Evolutionary conservation across 2,888 invertebrate species (phyloP), one percentile per base, ranked within the genome.

Genomic region (Hirtodrosophila histrioides): DNA sequence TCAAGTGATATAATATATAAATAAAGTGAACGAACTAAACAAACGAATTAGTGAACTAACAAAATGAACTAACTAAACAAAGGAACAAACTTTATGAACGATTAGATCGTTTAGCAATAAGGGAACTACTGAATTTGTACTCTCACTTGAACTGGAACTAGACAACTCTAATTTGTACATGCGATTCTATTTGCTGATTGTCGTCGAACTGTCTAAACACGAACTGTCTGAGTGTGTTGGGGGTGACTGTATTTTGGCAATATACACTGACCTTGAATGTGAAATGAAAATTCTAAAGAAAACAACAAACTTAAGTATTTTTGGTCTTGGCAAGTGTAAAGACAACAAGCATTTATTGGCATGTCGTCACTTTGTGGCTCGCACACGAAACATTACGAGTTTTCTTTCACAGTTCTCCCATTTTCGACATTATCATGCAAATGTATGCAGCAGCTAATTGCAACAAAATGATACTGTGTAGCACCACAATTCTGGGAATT

Each of bases 251-350:
- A 17, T 17, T 17, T 76, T 71, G 71, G 77, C 27, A 4, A 27
- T 6, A 27, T 77, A 49, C 1, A 27, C 27, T 27, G 27, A 27
- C 27, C 81, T 78, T 78, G 73, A 72, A 76, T 63, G 62, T 76
- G 81, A 80, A 77, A 77, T 72, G 81, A 80, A 78, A 78, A 76
- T 79, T 71, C 67, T 39, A 61, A 50, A 50, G 48, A 53, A 76
- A 76, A 46, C 36, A 37, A 48, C 40, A 50, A 57, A 66, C 45
- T 46, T 43, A 41, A 56, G 50, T 33, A 31, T 27, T 46, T 61
- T 49, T 6, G 27, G 12, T 48, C 33, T 66, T 58, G 73, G 70
- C 53, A 69, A 43, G 33, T 45, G 56, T 31, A 50, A 12, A 57
- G 60, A 53, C 54, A 58, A 29, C 27, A 43, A 40, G 31, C 45